Conservation (phyloP, 2,113 vertebrate genomes). For the Coptodon rendalli region DNA sequence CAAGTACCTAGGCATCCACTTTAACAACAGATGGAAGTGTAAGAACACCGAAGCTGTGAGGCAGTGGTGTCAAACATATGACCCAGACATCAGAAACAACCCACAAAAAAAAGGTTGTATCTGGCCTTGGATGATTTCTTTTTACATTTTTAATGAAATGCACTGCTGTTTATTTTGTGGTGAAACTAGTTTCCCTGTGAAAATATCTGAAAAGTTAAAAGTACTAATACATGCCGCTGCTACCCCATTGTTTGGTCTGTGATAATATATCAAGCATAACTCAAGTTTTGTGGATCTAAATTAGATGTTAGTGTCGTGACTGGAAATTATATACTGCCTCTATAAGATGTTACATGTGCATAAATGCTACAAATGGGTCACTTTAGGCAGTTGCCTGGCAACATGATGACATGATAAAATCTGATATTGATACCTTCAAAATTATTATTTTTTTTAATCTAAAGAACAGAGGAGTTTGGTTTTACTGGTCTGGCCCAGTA, state of each 20-base stretch:
- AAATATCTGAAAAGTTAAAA: not conserved
- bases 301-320: not conserved
- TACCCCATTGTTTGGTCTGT: not conserved
- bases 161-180: not conserved
- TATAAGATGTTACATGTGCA: not conserved
- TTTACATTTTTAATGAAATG: not conserved
- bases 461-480: not conserved
- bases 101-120: not conserved
- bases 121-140: not conserved
- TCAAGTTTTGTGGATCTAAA: not conserved
- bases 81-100: not conserved
- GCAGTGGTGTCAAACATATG: not conserved
- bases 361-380: not conserved
- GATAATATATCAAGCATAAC: not conserved
- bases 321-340: fast-evolving
- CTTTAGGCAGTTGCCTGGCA: not conserved
- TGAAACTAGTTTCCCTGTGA: not conserved
- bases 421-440: not conserved
- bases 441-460: not conserved
- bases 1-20: not conserved
- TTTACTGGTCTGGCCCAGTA: not conserved
- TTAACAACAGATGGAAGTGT: not conserved
- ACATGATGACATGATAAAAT: not conserved
- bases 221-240: not conserved
- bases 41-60: not conserved